These are phyloP conservation scores for Thunnus maccoyii DNA, from an alignment of 2,113 vertebrate species.

Conservation along the genomic window DNA sequence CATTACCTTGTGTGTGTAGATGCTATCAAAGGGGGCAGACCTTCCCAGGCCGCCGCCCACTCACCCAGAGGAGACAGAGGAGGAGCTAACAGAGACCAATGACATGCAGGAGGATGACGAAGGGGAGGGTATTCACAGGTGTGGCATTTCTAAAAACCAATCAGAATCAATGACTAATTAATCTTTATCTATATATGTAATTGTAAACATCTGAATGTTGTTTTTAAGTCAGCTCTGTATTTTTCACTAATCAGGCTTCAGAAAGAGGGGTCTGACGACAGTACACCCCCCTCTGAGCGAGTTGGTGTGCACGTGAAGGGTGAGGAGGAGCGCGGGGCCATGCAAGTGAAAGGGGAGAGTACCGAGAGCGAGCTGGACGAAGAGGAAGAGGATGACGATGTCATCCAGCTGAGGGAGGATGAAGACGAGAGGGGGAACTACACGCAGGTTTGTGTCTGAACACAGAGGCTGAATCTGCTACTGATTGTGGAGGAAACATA, in stretches of 20 bases:
- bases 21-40: constrained; percentile 76
- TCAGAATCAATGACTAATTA: background rate
- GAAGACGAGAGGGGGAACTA: constrained; percentile 72
- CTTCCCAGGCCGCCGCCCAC: constrained; percentile 75
- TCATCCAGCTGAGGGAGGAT: constrained; percentile 73
- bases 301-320: constrained; percentile 41
- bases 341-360: constrained; percentile 76
- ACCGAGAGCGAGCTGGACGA: constrained; percentile 80
- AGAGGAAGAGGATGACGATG: constrained; percentile 78
- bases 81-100: constrained; percentile 80
- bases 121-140: constrained; percentile 62
- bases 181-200: background rate
- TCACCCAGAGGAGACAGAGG: constrained; percentile 80
- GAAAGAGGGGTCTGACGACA: constrained; percentile 73
- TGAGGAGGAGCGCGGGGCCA: constrained; percentile 60
- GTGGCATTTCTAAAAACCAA: background rate
- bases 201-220: background rate
- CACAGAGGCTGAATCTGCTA: background rate
- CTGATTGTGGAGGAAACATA: too few species aligned
- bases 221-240: background rate
- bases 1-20: constrained; percentile 46
- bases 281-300: constrained; percentile 54
- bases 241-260: constrained; percentile 67
- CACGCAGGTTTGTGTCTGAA: constrained; percentile 64
- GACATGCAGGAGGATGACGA: constrained; percentile 79